phyloP scores from a whole-genome alignment of 2,113 vertebrate genomes.

The Melanostigma gelatinosum region DNA sequence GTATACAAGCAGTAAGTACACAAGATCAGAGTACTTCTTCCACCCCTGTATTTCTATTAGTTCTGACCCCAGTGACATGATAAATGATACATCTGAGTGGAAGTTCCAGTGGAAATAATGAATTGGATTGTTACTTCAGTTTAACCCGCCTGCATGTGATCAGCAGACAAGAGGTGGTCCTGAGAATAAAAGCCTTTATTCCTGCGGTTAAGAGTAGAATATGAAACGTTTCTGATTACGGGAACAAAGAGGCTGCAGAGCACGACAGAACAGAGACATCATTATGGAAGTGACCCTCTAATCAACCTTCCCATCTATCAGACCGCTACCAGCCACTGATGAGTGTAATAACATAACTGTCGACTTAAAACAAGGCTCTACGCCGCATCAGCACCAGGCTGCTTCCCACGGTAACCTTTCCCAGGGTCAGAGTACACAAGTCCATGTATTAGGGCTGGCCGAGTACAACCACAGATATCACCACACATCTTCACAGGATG shows the following conservation, averaged over 20 bases:
- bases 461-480: constrained; percentile 15
- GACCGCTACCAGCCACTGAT: neutral
- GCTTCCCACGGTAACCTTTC: neutral
- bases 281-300: neutral
- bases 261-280: neutral
- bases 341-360: neutral
- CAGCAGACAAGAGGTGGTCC: neutral
- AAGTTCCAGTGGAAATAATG: neutral
- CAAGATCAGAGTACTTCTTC: neutral
- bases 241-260: neutral
- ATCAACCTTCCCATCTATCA: neutral
- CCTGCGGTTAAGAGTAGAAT: neutral
- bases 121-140: neutral
- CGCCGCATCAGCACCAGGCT: neutral
- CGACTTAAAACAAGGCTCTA: neutral
- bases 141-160: neutral
- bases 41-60: neutral
- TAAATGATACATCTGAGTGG: no score
- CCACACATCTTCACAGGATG: neutral
- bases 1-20: no score
- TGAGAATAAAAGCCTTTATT: neutral
- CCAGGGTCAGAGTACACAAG: neutral
- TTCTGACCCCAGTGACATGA: neutral
- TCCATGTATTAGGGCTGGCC: neutral
- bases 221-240: neutral